Percentiles rank a stretch among this genome's conserved stretches.
Evolutionary conservation across 2,888 invertebrate genomes (phyloP).

Genomic region (Leptinotarsa haldemani): DNA sequence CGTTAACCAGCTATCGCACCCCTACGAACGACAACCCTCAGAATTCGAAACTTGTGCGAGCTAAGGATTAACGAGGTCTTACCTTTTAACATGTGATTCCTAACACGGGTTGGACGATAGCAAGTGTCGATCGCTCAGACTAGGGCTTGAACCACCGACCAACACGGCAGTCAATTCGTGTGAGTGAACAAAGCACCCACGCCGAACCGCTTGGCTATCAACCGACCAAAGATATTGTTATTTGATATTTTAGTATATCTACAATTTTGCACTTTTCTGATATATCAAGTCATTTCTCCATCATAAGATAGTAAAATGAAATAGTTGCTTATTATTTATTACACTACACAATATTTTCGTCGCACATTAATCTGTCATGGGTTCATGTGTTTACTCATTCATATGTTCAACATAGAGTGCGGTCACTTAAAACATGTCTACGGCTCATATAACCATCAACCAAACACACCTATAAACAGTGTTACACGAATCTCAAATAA

Average conservation of each 20-base stretch:
- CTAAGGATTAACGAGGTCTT: too few species aligned
- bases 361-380: constrained; percentile 1
- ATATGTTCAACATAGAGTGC: constrained; percentile 11
- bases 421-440: constrained; percentile 10
- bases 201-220: too few species aligned
- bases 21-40: too few species aligned
- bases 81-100: too few species aligned
- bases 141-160: too few species aligned
- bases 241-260: neutral
- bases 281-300: neutral
- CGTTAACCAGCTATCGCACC: too few species aligned
- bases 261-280: neutral
- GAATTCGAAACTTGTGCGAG: too few species aligned
- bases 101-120: too few species aligned
- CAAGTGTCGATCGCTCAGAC: too few species aligned
- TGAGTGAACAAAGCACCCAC: too few species aligned
- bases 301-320: neutral
- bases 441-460: constrained; percentile 13
- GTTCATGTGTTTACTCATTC: constrained; percentile 15
- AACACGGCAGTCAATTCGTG: too few species aligned
- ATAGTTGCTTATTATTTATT: constrained; percentile 9
- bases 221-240: too few species aligned
- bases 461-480: constrained; percentile 14
- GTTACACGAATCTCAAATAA: constrained; percentile 8
- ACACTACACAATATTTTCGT: neutral